These are phyloP conservation scores for Tetraneura akinire DNA, from an alignment of 1,140 invertebrate species.

Conservation along the genomic window DNA sequence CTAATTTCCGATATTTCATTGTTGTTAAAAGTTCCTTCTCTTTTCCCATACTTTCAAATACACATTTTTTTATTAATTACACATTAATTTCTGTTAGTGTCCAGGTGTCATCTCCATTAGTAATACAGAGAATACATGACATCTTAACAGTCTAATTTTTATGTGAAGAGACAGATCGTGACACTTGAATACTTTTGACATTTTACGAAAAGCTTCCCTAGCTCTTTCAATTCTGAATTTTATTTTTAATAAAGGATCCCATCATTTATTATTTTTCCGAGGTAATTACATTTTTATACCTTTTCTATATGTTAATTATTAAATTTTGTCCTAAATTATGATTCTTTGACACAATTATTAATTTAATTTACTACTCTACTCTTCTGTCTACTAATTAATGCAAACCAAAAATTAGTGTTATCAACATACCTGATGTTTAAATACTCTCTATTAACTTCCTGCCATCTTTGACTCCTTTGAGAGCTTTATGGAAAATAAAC, in stretches of 20 bases:
- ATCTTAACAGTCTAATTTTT: conserved; percentile 46
- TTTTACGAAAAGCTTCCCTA: conserved; percentile 17
- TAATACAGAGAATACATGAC: conserved; percentile 48
- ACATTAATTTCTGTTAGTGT: conserved; percentile 39
- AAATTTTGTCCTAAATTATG: not conserved
- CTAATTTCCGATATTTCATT: not conserved
- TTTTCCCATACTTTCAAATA: not conserved
- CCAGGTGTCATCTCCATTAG: conserved; percentile 48
- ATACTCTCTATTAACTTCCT: conserved; percentile 41
- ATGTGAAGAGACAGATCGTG: conserved; percentile 16
- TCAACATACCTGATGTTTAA: conserved; percentile 51
- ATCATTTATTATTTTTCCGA: conserved; percentile 31
- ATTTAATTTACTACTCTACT: not conserved
- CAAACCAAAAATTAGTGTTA: conserved; percentile 43
- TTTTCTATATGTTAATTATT: not conserved
- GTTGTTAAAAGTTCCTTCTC: not conserved
- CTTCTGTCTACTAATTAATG: not conserved
- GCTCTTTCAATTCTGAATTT: conserved; percentile 19
- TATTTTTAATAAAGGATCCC: conserved; percentile 35
- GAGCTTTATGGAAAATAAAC: conserved; percentile 46
- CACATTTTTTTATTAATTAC: not conserved
- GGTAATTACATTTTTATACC: not conserved
- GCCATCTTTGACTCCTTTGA: conserved; percentile 20
- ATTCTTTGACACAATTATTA: not conserved
- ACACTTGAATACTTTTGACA: conserved; percentile 17